Base-by-base conservation (phyloP, 2,113 vertebrate species). In the Larimichthys crocea region DNA sequence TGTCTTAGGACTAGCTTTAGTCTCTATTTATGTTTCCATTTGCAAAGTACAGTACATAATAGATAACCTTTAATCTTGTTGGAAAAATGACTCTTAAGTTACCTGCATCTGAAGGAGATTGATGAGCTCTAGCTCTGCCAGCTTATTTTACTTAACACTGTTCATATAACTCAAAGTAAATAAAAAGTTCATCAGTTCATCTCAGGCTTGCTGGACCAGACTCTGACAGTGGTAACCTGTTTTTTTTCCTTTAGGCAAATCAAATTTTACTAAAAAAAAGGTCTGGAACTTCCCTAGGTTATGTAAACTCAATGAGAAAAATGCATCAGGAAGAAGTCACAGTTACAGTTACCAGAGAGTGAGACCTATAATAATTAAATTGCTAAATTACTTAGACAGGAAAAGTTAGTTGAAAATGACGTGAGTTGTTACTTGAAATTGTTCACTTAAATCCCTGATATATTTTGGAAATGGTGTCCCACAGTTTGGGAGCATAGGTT, bases 11-110 rank as follows among this genome's bases (percentile, higher is more conserved):
- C 14, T 46, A 15, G 48, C 44, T 42, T 31, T 55, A 62, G n/a
- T 61, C 17, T 8, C 31, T 69, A 44, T 55, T 26, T 50, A 73
- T 59, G 19, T 64, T 29, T 35, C 50, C 16, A 55, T 53, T 56
- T 35, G 50, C 17, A 63, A 64, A 80, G 66, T 59, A 53, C 52
- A 80, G 66, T 59, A 53, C 52, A 59, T 42, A 20, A 65, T 71
- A 64, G 35, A 40, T 40, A 40, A 84, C 49, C 10, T 29, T 24
- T 31, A 12, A 24, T 65, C 9, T 60, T 2, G 11, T 5, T 70
- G 56, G 53, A 71, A 76, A 79, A 72, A 79, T 16, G 10, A 40
- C 46, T 74, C 19, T 69, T 8, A 29, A 78, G 12, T 16, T 29
- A 15, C 44, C 24, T 48, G 4, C 2, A 61, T 16, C 15, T 55